Evolutionary conservation across 2,113 vertebrate species (phyloP), one percentile per base, ranked within the genome.

Genomic region (Hippotragus niger): DNA sequence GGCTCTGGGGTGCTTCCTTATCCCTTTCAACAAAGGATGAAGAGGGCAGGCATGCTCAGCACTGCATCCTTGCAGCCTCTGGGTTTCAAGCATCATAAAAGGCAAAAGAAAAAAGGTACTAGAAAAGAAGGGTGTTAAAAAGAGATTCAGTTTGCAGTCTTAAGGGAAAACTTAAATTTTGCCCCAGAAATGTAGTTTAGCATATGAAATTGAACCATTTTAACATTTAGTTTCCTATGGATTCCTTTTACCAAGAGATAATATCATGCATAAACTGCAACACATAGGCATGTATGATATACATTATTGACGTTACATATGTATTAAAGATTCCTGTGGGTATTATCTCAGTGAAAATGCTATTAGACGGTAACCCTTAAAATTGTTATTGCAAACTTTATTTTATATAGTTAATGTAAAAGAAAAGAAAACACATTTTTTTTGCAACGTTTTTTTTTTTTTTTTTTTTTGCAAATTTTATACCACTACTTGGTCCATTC

Each of bases 221-320:
- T 92, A 96, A 90, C n/a, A 81, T 88, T 91, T 91, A 92, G 40
- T 91, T 82, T 64, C 43, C 40, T 88, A 93, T 57, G 29, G 3
- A 90, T 94, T 97, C 55, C 45, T 93, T 58, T 96, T 92, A 58
- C 23, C 53, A 93, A 88, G 16, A 94, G 53, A 90, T 31, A 88
- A 36, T 82, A 40, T 87, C 43, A 92, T 85, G 45, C 23, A 62
- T 85, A 81, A 78, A 67, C 27, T 55, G 16, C 11, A 96, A 80
- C 27, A 57, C 1, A 2, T 43, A 19, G 19, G 40, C 81, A 43
- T 91, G 94, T 94, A 53, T 91, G 60, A 60, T 60, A 36, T 43
- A 83, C 2, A 74, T 31, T 67, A 74, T 11, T 91, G 29, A 87
- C 4, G 47, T 71, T 25, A 7, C 7, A 50, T 29, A 21, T 93